Base-by-base conservation (phyloP, 2,888 invertebrate species). In the Nymphalis urticae region DNA sequence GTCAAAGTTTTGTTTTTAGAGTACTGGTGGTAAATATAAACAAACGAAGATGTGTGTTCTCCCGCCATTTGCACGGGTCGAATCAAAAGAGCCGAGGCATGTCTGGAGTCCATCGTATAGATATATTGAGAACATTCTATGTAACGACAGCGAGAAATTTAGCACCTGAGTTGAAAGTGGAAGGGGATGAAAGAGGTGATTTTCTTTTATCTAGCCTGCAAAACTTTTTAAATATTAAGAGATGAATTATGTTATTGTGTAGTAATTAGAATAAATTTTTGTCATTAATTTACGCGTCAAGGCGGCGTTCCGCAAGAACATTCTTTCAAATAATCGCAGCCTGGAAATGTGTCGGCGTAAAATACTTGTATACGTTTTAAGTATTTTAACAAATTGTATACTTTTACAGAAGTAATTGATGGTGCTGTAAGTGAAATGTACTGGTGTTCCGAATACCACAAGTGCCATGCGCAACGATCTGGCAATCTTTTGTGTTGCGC, bases 391-490 rank as follows among this genome's bases (percentile, higher is more conserved):
- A 67, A 67, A 62, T 48, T 9, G 6, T 8, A 42, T 19, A 7
- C 6, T 9, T 36, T 69, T 69, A 36, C 48, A 72, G 72, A 68
- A 9, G 47, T 10, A 13, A 13, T 51, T 19, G 62, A 71, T 17
- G 61, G 60, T 17, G 77, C 74, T 56, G 85, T 93, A 72, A 78
- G 83, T 24, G 96, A 97, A 87, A 95, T 96, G 0, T 97, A 97
- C 82, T 96, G 97, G 95, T 95, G 96, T 82, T 96, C 97, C 0
- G 97, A 97, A 80, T 97, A 96, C 82, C 96, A 97, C 84, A 97
- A 97, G 86, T 97, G 97, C 78, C 96, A 97, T 80, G 96, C 96
- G 0, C 91, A 95, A 24, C 94, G 94, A 80, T 92, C 93, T 2
- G 93, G 93, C 10, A 93, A 95, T 72, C 94, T 96, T 77, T 88